These are phyloP conservation scores for Copidosoma floridanum DNA, from an alignment of 1,140 invertebrate genomes.

Conservation along the genomic window DNA sequence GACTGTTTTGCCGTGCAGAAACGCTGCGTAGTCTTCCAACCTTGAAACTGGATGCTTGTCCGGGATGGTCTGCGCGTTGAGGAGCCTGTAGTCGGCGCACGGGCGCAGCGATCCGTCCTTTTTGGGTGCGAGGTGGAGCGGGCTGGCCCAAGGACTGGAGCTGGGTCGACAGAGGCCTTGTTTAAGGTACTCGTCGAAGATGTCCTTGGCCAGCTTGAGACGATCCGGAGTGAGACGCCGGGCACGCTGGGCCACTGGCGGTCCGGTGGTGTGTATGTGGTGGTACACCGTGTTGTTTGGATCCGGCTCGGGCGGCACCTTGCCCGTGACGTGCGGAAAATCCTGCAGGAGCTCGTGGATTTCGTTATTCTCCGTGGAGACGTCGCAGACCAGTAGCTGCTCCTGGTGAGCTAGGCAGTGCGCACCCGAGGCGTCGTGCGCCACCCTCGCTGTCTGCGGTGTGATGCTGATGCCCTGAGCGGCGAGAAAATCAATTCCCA, in stretches of 20 bases:
- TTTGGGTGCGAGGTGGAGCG: conserved; percentile 53
- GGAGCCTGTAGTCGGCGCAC: conserved; percentile 54
- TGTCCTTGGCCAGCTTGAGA: background rate
- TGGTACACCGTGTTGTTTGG: conserved; percentile 28
- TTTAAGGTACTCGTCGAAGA: conserved; percentile 27
- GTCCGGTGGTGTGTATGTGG: conserved; percentile 34
- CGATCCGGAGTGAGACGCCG: conserved; percentile 30
- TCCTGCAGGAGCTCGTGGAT: too few relatives aligned
- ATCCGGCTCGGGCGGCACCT: too few relatives aligned
- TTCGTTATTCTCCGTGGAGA: too few relatives aligned
- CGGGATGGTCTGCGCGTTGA: conserved; percentile 45
- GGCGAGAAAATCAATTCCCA: too few relatives aligned
- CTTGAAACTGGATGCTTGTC: too few relatives aligned
- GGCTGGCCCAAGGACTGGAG: conserved; percentile 46
- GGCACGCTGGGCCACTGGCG: conserved; percentile 43
- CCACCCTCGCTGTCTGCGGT: too few relatives aligned
- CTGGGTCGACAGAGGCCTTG: conserved; percentile 32
- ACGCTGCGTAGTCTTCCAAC: background rate
- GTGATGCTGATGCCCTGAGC: too few relatives aligned
- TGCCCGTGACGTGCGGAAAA: too few relatives aligned
- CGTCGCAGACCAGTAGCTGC: too few relatives aligned
- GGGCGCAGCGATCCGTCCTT: conserved; percentile 44
- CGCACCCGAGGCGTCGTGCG: too few relatives aligned
- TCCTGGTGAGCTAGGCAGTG: too few relatives aligned
- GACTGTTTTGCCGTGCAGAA: background rate